Conservation (phyloP, 2,888 invertebrate genomes). For the Pterostichus niger region DNA sequence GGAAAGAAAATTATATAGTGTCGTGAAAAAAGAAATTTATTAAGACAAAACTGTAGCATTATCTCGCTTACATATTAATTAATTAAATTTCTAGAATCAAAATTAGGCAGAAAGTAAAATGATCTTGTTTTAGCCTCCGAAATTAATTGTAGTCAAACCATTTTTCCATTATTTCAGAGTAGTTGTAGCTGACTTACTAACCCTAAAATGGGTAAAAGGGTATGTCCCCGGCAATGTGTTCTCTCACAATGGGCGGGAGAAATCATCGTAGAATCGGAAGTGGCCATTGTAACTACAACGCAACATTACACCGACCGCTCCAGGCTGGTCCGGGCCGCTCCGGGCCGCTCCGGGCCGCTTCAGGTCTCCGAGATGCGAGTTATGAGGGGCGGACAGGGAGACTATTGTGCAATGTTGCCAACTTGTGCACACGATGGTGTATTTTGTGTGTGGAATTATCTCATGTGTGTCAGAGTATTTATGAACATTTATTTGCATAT, state of each 20-base stretch:
- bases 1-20: no score
- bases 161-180: no score
- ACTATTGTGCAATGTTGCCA: slow-evolving; percentile 28
- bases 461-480: background rate
- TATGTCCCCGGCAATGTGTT: background rate
- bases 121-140: no score
- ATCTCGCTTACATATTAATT: no score
- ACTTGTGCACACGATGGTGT: background rate
- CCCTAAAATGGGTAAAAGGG: background rate
- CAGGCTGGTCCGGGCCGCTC: background rate
- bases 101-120: no score
- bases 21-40: no score
- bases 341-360: slow-evolving; percentile 1
- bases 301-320: slow-evolving; percentile 51
- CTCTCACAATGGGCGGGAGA: slow-evolving; percentile 1
- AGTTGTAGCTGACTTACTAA: no score
- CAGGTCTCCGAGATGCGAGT: background rate
- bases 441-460: background rate
- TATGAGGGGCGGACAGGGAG: background rate
- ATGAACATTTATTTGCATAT: slow-evolving; percentile 29
- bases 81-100: no score
- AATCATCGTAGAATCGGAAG: slow-evolving; percentile 52
- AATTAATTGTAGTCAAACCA: no score
- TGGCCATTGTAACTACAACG: slow-evolving; percentile 58
- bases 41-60: no score